A percentile compares a stretch with the other conserved stretches of the same genome.
phyloP scores from a whole-genome alignment of 2,888 invertebrate genomes.

The Ormyrus rosae region DNA sequence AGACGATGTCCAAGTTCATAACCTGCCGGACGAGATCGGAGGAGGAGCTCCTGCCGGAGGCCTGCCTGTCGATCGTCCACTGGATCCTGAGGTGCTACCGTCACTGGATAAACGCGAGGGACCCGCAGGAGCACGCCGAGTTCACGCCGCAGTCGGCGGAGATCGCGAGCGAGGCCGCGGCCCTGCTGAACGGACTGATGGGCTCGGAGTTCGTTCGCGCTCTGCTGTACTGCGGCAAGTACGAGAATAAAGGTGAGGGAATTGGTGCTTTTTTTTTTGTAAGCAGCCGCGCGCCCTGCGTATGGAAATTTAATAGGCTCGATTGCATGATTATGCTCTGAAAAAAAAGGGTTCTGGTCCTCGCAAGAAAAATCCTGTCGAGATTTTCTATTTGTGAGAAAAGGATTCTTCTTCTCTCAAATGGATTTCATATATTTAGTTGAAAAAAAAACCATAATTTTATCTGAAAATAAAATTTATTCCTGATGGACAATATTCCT shows the following conservation, averaged over 20 bases:
- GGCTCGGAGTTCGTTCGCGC: slow-evolving; percentile 86
- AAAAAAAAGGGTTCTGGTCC: no score
- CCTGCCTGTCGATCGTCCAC: slow-evolving; percentile 87
- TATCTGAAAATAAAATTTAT: no score
- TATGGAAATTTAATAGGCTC: no score
- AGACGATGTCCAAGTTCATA: slow-evolving; percentile 81
- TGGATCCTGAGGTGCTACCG: slow-evolving; percentile 89
- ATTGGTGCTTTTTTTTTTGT: no score
- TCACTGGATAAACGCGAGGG: slow-evolving; percentile 74
- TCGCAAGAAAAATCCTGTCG: no score
- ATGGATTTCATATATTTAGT: no score
- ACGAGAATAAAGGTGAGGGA: slow-evolving; percentile 83
- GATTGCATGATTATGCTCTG: no score
- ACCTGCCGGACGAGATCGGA: slow-evolving; percentile 90
- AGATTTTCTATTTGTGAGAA: no score
- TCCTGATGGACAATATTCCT: no score
- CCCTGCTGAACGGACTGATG: slow-evolving; percentile 82
- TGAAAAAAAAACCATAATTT: no score
- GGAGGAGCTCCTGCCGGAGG: slow-evolving; percentile 88
- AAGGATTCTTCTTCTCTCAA: slow-evolving; percentile 53
- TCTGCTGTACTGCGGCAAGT: slow-evolving; percentile 89
- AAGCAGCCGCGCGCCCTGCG: no score
- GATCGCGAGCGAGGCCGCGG: slow-evolving; percentile 83
- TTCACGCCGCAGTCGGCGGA: slow-evolving; percentile 78
- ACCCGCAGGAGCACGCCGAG: slow-evolving; percentile 66